phyloP scores from a whole-genome alignment of 2,113 vertebrate genomes.

The Paramormyrops kingsleyae region DNA sequence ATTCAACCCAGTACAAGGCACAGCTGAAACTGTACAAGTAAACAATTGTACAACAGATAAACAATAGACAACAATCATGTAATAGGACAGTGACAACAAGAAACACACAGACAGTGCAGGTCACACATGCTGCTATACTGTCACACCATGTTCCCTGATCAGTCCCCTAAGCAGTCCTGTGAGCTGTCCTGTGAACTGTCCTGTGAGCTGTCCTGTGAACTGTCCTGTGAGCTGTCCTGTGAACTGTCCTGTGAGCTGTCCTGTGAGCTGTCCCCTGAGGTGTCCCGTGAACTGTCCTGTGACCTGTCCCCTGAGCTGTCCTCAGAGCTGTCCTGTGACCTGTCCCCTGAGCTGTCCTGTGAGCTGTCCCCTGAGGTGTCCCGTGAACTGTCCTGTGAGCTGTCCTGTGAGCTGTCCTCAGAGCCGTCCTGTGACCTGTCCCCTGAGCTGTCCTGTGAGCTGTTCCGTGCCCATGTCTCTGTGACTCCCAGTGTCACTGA shows the following conservation, averaged over 20 bases:
- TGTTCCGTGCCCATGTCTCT: not conserved
- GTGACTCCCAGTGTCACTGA: not conserved
- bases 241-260: rapidly evolving
- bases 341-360: not conserved
- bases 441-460: not conserved
- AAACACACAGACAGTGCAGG: not conserved
- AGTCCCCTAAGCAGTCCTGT: not conserved
- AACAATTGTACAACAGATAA: not conserved
- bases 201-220: not conserved
- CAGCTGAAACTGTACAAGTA: not conserved
- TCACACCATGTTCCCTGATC: not conserved
- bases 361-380: not conserved
- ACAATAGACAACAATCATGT: not conserved
- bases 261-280: not conserved
- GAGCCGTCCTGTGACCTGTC: not conserved
- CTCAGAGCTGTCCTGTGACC: not conserved
- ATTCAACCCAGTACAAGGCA: not conserved
- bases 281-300: rapidly evolving
- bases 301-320: not conserved
- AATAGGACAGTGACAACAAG: not conserved
- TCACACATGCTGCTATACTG: not conserved
- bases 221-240: not conserved
- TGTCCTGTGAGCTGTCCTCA: not conserved
- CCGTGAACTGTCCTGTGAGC: not conserved
- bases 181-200: not conserved